Percentiles rank a stretch among this genome's conserved stretches.
These are phyloP conservation scores for Thelaira solivaga DNA, from an alignment of 2,888 invertebrate species.

Conservation along the genomic window DNA sequence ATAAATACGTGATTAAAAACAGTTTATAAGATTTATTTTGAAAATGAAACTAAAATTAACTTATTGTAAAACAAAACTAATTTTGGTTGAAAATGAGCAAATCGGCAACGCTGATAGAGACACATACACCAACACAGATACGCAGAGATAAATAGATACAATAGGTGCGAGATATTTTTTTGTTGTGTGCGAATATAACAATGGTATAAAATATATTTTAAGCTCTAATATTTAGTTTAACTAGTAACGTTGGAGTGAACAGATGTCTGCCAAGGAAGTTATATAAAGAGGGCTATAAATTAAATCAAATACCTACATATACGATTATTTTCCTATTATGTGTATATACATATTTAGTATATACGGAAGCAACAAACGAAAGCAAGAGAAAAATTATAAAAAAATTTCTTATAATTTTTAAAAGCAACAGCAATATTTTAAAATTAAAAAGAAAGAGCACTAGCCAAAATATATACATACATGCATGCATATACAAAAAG, in stretches of 20 bases:
- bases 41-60: too few species aligned
- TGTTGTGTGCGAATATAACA: not conserved
- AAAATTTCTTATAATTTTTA: not conserved
- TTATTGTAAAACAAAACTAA: too few species aligned
- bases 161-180: not conserved
- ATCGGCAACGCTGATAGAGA: not conserved
- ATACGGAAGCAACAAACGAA: slow-evolving; percentile 30
- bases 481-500: not conserved
- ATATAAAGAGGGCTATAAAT: slow-evolving; percentile 10
- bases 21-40: too few species aligned
- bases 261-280: slow-evolving; percentile 5
- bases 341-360: too few species aligned
- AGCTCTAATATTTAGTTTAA: slow-evolving; percentile 43
- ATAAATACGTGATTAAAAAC: too few species aligned
- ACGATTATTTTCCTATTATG: too few species aligned
- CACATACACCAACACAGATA: not conserved
- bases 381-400: slow-evolving; percentile 8
- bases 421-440: slow-evolving; percentile 12
- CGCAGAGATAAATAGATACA: not conserved
- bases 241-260: slow-evolving; percentile 51
- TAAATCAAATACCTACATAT: too few species aligned
- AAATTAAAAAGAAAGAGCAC: slow-evolving; percentile 25
- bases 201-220: not conserved
- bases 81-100: not conserved
- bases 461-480: not conserved